Conservation (phyloP, 1,140 invertebrate species). For the Phocides pigmalion region DNA sequence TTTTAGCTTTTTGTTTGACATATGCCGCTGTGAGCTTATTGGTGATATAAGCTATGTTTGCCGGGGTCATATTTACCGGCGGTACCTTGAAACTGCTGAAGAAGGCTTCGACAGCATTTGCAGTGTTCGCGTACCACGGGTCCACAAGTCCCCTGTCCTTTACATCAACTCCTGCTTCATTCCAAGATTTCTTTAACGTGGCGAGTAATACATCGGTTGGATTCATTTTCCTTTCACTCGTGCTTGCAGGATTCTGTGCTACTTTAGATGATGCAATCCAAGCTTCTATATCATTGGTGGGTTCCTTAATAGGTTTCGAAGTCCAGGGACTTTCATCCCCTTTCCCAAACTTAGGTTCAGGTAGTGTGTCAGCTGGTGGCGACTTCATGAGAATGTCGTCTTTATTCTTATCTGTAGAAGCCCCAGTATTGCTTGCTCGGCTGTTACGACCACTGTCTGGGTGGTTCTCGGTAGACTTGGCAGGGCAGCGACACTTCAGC, state of each 20-base stretch:
- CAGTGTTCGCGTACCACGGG: background rate
- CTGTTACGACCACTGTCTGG: background rate
- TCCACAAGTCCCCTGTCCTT: background rate
- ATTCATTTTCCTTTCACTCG: background rate
- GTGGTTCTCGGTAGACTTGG: conserved; percentile 5
- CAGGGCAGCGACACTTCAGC: conserved; percentile 37
- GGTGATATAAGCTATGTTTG: conserved; percentile 18
- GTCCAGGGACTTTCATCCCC: conserved; percentile 5
- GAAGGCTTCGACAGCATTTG: conserved; percentile 37
- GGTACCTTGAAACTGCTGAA: conserved; percentile 40
- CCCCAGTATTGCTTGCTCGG: background rate
- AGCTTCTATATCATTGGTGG: conserved; percentile 34
- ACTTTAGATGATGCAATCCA: conserved; percentile 34
- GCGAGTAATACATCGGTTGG: conserved; percentile 1
- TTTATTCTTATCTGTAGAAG: background rate
- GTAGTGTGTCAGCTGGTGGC: conserved; percentile 24
- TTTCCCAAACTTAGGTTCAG: conserved; percentile 29
- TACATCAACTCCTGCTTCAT: background rate
- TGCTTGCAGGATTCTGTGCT: background rate
- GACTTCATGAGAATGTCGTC: background rate
- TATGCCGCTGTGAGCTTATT: conserved; percentile 26
- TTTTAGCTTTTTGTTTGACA: conserved; percentile 2
- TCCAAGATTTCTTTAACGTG: conserved; percentile 8
- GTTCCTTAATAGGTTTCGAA: conserved; percentile 22
- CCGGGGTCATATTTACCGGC: background rate